Conservation (phyloP, 1,140 invertebrate species). For the Calycopis cecrops region DNA sequence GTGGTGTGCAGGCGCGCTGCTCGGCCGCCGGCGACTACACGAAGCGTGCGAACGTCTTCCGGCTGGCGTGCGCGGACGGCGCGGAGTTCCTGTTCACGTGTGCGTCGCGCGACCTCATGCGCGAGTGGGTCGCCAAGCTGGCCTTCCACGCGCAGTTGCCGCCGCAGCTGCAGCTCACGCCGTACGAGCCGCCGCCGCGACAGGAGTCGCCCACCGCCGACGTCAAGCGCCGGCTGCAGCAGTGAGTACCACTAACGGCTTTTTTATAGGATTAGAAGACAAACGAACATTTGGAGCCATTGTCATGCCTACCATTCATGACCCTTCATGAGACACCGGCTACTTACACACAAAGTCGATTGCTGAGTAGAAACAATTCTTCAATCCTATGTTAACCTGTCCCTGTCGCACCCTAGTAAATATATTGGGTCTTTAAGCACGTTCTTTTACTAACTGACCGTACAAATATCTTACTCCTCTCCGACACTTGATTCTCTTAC, state of each 20-base stretch:
- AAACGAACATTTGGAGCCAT: no score
- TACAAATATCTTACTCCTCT: no score
- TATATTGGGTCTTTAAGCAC: no score
- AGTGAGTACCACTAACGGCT: slow-evolving; percentile 27
- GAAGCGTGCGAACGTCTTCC: slow-evolving; percentile 95
- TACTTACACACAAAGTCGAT: no score
- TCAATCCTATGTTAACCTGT: no score
- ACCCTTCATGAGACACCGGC: no score
- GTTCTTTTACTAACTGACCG: no score
- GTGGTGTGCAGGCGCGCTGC: slow-evolving; percentile 76
- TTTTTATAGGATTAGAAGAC: no score
- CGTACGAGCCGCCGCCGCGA: slow-evolving; percentile 72
- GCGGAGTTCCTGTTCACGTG: slow-evolving; percentile 95
- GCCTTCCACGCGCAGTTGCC: slow-evolving; percentile 94
- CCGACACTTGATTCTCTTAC: no score
- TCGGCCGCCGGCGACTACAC: slow-evolving; percentile 93
- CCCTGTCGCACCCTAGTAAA: no score
- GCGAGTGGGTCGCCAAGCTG: slow-evolving; percentile 96
- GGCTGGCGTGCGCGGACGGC: slow-evolving; percentile 90
- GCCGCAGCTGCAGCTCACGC: slow-evolving; percentile 90
- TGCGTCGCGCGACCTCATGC: slow-evolving; percentile 83
- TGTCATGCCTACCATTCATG: no score
- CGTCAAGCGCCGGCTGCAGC: slow-evolving; percentile 41
- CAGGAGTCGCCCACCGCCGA: slow-evolving; percentile 46
- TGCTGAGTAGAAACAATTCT: no score